A percentile compares a stretch with the other conserved stretches of the same genome.
Evolutionary conservation across 1,140 invertebrate species (phyloP).

Genomic region (Drosophila ambigua): DNA sequence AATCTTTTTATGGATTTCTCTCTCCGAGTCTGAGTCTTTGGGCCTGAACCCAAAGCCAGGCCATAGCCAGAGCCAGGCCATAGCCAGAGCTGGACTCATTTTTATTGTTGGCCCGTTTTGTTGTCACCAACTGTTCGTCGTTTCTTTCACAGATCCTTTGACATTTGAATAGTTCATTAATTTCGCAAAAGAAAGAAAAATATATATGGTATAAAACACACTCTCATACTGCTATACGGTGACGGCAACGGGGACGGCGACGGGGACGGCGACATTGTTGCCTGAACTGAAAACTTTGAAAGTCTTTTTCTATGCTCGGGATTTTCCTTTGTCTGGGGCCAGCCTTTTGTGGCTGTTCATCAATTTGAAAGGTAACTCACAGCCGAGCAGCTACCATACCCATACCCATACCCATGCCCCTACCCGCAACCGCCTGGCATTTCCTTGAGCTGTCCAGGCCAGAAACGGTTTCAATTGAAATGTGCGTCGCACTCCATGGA

Average conservation of each 20-base stretch:
- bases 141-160: slow-evolving; percentile 76
- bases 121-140: slow-evolving; percentile 70
- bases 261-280: slow-evolving; percentile 26
- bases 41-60: too few species aligned
- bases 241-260: too few species aligned
- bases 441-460: slow-evolving; percentile 22
- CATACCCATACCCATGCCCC: too few species aligned
- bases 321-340: slow-evolving; percentile 67
- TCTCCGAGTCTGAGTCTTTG: slow-evolving; percentile 10
- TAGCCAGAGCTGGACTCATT: slow-evolving; percentile 63
- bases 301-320: slow-evolving; percentile 71
- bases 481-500: slow-evolving; percentile 44
- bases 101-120: slow-evolving; percentile 68
- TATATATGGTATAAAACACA: slow-evolving; percentile 4
- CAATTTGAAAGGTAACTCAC: slow-evolving; percentile 76
- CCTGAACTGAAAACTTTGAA: slow-evolving; percentile 68
- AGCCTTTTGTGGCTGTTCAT: slow-evolving; percentile 79
- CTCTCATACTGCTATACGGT: not conserved
- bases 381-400: slow-evolving; percentile 1
- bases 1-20: slow-evolving; percentile 79
- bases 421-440: not conserved
- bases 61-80: too few species aligned
- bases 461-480: slow-evolving; percentile 60
- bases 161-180: slow-evolving; percentile 82
- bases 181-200: slow-evolving; percentile 69